Percentiles rank a stretch among this genome's conserved stretches.
phyloP scores from a whole-genome alignment of 2,797 vertebrate genomes.

The Steatocranus sp. region DNA sequence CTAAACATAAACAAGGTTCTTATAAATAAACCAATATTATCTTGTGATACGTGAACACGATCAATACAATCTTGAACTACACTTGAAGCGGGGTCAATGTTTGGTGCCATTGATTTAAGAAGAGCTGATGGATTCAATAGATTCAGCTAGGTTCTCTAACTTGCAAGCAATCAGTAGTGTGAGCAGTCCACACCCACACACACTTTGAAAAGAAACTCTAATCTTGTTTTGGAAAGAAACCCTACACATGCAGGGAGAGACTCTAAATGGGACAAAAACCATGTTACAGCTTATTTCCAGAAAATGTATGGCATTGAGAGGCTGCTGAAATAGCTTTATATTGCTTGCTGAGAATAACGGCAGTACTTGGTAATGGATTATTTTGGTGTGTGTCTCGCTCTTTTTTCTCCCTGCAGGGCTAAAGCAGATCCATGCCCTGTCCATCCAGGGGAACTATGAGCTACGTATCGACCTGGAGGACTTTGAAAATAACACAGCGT shows the following conservation, averaged over 20 bases:
- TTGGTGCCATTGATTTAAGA: not conserved
- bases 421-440: conserved; percentile 88
- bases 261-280: conserved; percentile 45
- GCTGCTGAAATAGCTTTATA: conserved; percentile 37
- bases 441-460: conserved; percentile 91
- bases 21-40: not conserved
- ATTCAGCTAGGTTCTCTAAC: not conserved
- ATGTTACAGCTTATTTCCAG: conserved; percentile 39
- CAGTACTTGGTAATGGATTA: conserved; percentile 44
- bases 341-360: conserved; percentile 30
- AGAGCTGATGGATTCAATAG: not conserved
- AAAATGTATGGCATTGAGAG: conserved; percentile 13
- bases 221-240: conserved; percentile 36
- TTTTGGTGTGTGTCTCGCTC: conserved; percentile 30
- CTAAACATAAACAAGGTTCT: not conserved
- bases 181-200: not conserved
- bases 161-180: not conserved
- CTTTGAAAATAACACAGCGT: conserved; percentile 92
- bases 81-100: not conserved
- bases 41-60: not conserved
- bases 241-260: conserved; percentile 22
- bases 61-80: not conserved
- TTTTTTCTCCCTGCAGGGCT: conserved; percentile 74
- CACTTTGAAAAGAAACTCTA: conserved; percentile 8
- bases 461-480: conserved; percentile 92